These are phyloP conservation scores for Helicoverpa assulta DNA, from an alignment of 2,888 invertebrate genomes.

Conservation along the genomic window DNA sequence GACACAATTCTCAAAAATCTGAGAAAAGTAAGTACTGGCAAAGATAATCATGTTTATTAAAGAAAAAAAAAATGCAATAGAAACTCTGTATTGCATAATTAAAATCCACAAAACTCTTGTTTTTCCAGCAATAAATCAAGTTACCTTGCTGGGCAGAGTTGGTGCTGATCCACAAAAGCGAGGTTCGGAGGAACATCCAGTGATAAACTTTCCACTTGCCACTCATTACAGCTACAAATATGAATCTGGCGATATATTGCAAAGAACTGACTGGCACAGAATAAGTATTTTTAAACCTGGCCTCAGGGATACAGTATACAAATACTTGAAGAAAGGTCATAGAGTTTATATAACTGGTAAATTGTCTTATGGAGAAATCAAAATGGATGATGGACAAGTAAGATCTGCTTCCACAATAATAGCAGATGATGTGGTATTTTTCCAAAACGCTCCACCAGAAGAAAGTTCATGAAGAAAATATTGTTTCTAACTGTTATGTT, in stretches of 20 bases:
- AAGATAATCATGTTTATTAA: no score
- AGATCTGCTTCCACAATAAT: constrained; percentile 94
- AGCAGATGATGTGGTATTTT: constrained; percentile 96
- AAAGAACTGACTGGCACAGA: constrained; percentile 98
- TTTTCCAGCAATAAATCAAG: constrained; percentile 93
- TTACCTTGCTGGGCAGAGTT: constrained; percentile 95
- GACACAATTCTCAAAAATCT: constrained; percentile 75
- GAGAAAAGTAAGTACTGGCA: constrained; percentile 80
- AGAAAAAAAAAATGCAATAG: no score
- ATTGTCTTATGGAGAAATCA: constrained; percentile 96
- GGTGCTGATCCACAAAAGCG: constrained; percentile 97
- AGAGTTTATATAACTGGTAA: constrained; percentile 95
- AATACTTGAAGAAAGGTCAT: constrained; percentile 96
- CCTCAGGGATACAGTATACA: constrained; percentile 94
- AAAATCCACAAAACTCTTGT: neutral
- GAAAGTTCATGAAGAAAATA: constrained; percentile 55
- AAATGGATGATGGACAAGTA: constrained; percentile 93
- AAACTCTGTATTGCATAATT: no score
- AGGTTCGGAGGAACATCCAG: constrained; percentile 95
- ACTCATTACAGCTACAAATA: constrained; percentile 96
- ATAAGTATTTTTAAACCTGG: constrained; percentile 96
- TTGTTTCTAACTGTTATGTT: constrained; percentile 38
- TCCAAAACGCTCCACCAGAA: constrained; percentile 86
- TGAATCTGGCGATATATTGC: constrained; percentile 94
- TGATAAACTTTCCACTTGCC: constrained; percentile 96